Evolutionary conservation across 2,888 invertebrate species (phyloP), one percentile per base, ranked within the genome.

Genomic region (Noctua fimbriata): DNA sequence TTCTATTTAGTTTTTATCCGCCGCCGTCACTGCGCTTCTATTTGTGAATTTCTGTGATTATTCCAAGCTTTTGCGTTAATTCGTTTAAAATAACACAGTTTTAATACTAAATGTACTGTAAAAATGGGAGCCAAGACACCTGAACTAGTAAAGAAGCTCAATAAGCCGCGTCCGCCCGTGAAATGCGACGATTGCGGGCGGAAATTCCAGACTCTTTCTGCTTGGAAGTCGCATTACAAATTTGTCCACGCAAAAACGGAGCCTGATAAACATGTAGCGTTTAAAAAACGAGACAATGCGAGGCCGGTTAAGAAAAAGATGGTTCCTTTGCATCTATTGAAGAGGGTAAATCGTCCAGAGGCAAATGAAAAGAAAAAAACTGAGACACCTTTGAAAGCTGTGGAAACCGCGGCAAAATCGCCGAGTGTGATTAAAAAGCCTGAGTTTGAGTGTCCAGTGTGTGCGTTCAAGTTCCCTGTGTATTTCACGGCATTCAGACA

Each of bases 371-470:
- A 28, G 10, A 79, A 67, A 9, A 81, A 79, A 83, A 63, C 65
- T 0, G 65, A 32, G 2, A 80, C 44, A 24, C 73, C 41, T 70
- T 72, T 44, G 2, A 83, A 85, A 73, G 47, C 44, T 73, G 76
- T 47, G 14, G 70, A 66, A n/a, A 28, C 70, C 28, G 67, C 81
- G 65, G 69, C 69, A 44, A 80, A 78, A 36, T 69, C 71, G 12
- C 16, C 47, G 9, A 32, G 36, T 1, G 67, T 77, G 3, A 4
- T 66, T 0, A 86, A 83, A 14, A 93, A 89, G 74, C 89, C 92
- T 0, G 90, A 93, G 41, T 96, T 95, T 73, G 92, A 93, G 75
- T 96, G 96, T 67, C 96, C 96, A 0, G 89, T 92, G 67, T 96
- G 96, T 82, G 66, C 78, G 0, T 88, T 87, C 73, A 69, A 87